phyloP scores from a whole-genome alignment of 2,888 invertebrate species.

The Lottia scabra region DNA sequence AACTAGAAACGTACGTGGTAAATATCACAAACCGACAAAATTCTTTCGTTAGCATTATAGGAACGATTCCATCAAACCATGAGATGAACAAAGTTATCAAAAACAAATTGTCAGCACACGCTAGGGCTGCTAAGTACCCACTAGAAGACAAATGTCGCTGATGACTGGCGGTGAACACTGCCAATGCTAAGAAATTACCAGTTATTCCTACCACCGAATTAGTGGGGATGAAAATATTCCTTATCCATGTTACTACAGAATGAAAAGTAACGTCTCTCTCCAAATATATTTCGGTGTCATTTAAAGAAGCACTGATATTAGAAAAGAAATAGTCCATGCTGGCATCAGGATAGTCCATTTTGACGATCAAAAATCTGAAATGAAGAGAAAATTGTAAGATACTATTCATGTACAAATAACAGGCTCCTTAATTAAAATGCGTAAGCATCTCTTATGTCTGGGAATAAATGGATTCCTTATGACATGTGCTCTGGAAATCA shows the following conservation, averaged over 20 bases:
- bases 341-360: no score
- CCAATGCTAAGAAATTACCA: conserved; percentile 82
- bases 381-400: no score
- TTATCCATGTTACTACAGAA: not conserved
- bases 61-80: conserved; percentile 45
- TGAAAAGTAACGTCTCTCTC: no score
- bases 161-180: conserved; percentile 81
- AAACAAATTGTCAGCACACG: conserved; percentile 82
- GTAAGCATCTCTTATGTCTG: no score
- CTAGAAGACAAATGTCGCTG: conserved; percentile 81
- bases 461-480: no score
- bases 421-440: no score
- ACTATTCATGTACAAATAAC: no score
- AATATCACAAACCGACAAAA: conserved; percentile 72
- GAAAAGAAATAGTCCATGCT: no score
- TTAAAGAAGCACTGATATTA: no score
- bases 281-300: no score
- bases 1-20: conserved; percentile 76
- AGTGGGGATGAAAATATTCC: conserved; percentile 73
- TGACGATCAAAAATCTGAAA: no score
- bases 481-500: no score
- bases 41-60: conserved; percentile 64
- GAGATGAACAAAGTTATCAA: conserved; percentile 74
- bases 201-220: conserved; percentile 79
- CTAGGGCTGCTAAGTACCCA: conserved; percentile 82